These are phyloP conservation scores for Helicolenus hilgendorfi DNA, from an alignment of 2,797 vertebrate species.

Conservation along the genomic window DNA sequence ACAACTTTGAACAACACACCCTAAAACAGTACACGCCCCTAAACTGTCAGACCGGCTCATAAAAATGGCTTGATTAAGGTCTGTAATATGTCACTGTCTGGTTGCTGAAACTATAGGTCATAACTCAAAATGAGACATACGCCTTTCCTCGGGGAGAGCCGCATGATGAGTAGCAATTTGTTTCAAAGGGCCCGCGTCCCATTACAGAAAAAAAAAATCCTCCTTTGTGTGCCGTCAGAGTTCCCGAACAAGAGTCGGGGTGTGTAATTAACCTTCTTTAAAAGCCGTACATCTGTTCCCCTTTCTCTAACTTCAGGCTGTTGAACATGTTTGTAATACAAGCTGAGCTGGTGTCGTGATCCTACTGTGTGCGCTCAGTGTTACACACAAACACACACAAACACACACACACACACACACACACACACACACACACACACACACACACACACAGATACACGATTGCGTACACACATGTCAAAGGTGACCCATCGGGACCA, in stretches of 20 bases:
- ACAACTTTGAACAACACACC: slow-evolving; percentile 1
- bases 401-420: not conserved
- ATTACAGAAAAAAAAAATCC: slow-evolving; percentile 16
- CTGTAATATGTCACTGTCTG: slow-evolving; percentile 53
- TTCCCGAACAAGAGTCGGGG: slow-evolving; percentile 19
- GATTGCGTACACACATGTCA: not conserved
- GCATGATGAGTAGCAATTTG: slow-evolving; percentile 47
- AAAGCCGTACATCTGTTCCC: slow-evolving; percentile 45
- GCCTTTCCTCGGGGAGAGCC: slow-evolving; percentile 13
- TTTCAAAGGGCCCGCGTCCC: slow-evolving; percentile 55
- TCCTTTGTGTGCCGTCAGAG: slow-evolving; percentile 38
- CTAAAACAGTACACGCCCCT: slow-evolving; percentile 10
- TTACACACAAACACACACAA: not conserved
- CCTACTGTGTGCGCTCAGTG: not conserved
- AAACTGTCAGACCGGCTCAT: not conserved
- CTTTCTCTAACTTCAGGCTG: slow-evolving; percentile 35
- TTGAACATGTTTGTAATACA: slow-evolving; percentile 20
- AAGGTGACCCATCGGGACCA: not conserved
- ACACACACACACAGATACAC: not conserved
- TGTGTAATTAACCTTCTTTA: slow-evolving; percentile 65
- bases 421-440: not conserved
- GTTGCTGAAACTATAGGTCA: slow-evolving; percentile 36
- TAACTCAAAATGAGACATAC: slow-evolving; percentile 46
- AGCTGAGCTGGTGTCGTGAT: slow-evolving; percentile 12
- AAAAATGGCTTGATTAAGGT: slow-evolving; percentile 29